Conservation (phyloP, 2,113 vertebrate species). For the Mirounga angustirostris region DNA sequence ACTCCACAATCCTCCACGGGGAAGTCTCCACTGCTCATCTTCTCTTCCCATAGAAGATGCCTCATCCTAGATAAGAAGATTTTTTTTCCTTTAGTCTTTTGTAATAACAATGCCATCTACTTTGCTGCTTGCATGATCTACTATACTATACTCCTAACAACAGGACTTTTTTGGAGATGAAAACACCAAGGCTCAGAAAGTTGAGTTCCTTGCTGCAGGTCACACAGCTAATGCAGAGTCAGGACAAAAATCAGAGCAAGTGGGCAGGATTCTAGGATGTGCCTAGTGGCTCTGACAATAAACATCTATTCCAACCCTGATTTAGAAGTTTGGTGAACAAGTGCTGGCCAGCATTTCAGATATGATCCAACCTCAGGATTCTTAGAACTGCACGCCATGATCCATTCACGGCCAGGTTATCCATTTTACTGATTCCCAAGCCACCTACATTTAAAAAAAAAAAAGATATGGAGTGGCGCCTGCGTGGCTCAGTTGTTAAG, state of each 20-base stretch:
- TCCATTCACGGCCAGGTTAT: neutral
- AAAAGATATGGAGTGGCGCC: neutral
- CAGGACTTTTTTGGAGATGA: neutral
- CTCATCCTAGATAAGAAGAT: neutral
- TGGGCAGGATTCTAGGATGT: neutral
- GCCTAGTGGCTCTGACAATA: neutral
- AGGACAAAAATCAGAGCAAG: neutral
- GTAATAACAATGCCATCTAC: neutral
- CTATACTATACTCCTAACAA: neutral
- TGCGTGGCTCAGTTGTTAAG: too few relatives aligned
- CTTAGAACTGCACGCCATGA: neutral
- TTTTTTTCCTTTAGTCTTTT: neutral
- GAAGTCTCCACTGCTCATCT: neutral
- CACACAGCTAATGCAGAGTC: neutral
- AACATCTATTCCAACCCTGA: too few relatives aligned
- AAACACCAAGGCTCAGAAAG: neutral
- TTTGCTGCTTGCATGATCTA: neutral
- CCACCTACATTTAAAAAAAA: neutral
- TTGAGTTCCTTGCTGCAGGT: neutral
- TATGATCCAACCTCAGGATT: neutral
- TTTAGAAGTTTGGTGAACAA: neutral
- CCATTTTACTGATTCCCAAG: neutral
- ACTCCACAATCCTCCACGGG: rapidly evolving
- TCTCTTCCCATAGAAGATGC: neutral
- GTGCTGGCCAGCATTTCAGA: too few relatives aligned